A percentile compares a stretch with the other conserved stretches of the same genome.
Evolutionary conservation across 2,888 invertebrate species (phyloP).

Genomic region (Epsilonema sp.): DNA sequence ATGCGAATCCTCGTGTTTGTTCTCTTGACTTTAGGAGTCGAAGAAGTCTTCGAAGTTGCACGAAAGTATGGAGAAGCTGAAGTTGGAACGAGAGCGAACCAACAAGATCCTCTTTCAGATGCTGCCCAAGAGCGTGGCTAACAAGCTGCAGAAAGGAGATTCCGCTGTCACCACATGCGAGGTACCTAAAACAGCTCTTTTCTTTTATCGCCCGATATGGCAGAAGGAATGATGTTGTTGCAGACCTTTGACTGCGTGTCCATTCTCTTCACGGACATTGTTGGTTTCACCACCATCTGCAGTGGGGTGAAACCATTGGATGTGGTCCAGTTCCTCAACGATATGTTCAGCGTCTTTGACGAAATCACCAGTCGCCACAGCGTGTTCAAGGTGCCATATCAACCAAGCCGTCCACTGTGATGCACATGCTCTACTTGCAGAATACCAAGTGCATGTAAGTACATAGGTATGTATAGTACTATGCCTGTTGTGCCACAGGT

Average conservation of each 20-base stretch:
- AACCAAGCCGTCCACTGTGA: too few species aligned
- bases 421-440: too few species aligned
- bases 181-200: background rate
- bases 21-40: conserved; percentile 70
- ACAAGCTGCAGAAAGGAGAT: conserved; percentile 72
- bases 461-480: background rate
- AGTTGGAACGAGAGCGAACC: conserved; percentile 82
- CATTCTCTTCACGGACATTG: conserved; percentile 87
- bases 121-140: conserved; percentile 95
- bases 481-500: conserved; percentile 41
- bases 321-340: conserved; percentile 37
- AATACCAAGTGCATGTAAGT: too few species aligned
- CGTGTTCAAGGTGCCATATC: conserved; percentile 61
- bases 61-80: conserved; percentile 82
- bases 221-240: conserved; percentile 13
- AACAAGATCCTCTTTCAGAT: conserved; percentile 90
- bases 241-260: conserved; percentile 92
- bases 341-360: conserved; percentile 57
- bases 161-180: conserved; percentile 69
- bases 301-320: conserved; percentile 87
- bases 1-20: too few species aligned
- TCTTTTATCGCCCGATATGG: background rate
- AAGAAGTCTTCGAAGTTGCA: conserved; percentile 86
- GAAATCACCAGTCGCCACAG: conserved; percentile 70
- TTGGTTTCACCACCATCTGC: conserved; percentile 91